Percentiles rank a stretch among this genome's conserved stretches.
These are phyloP conservation scores for Meiosimyza decipiens DNA, from an alignment of 2,888 invertebrate genomes.

Conservation along the genomic window DNA sequence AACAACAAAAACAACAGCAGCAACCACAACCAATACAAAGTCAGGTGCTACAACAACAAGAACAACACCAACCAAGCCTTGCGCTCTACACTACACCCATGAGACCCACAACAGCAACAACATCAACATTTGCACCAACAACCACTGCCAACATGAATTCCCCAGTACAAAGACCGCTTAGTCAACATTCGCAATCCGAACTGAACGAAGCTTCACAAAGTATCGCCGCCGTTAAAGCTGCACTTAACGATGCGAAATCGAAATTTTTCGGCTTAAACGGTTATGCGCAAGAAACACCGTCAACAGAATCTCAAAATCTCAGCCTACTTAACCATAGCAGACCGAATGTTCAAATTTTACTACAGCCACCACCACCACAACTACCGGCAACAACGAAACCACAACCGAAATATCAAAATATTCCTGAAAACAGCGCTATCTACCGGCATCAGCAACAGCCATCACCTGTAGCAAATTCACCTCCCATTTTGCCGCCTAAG, in stretches of 20 bases:
- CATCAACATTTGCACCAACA: constrained; percentile 33
- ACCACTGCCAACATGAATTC: constrained; percentile 27
- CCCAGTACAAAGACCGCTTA: constrained; percentile 49
- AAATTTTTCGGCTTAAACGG: constrained; percentile 65
- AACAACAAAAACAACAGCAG: constrained; percentile 28
- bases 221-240: constrained; percentile 64
- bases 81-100: constrained; percentile 24
- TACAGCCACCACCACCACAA: constrained; percentile 38
- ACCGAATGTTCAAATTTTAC: constrained; percentile 42
- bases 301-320: constrained; percentile 38
- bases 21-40: constrained; percentile 33
- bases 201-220: constrained; percentile 57
- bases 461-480: constrained; percentile 24
- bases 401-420: constrained; percentile 60
- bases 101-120: constrained; percentile 33
- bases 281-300: constrained; percentile 43
- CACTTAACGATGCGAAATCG: constrained; percentile 65
- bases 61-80: constrained; percentile 12
- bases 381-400: constrained; percentile 28
- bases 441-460: constrained; percentile 46
- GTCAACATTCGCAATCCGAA: constrained; percentile 54
- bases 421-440: constrained; percentile 57
- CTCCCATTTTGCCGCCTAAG: constrained; percentile 48
- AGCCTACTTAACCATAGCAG: constrained; percentile 19
- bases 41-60: constrained; percentile 34